phyloP scores from a whole-genome alignment of 2,797 vertebrate genomes.

The Scolopax bukidnonensis region DNA sequence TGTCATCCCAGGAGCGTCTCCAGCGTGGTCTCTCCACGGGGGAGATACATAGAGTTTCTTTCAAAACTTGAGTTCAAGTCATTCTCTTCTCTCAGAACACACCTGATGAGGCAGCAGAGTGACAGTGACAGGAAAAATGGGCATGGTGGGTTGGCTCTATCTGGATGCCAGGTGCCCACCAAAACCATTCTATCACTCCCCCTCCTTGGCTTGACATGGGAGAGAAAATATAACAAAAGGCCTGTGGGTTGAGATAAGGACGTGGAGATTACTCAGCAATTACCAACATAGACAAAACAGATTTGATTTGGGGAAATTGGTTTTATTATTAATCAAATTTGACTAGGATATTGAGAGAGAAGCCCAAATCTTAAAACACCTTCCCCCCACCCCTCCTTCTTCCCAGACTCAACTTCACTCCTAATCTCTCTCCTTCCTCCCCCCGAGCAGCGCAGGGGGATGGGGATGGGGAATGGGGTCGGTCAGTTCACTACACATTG shows the following conservation, averaged over 20 bases:
- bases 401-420: neutral
- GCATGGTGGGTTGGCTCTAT: neutral
- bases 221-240: neutral
- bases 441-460: neutral
- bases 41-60: neutral
- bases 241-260: neutral
- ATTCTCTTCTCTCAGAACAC: neutral
- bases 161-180: neutral
- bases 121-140: neutral
- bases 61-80: neutral
- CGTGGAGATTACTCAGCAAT: neutral
- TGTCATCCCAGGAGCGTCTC: neutral
- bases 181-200: neutral
- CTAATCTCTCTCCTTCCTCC: neutral
- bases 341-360: neutral
- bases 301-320: neutral
- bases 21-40: neutral
- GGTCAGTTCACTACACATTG: neutral
- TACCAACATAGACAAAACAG: neutral
- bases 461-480: neutral
- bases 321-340: neutral
- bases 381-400: neutral
- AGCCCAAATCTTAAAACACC: neutral
- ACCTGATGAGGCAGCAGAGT: neutral
- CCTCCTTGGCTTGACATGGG: neutral